Base-by-base conservation (phyloP, 1,140 invertebrate genomes). In the Thalassaphorura encarpata region DNA sequence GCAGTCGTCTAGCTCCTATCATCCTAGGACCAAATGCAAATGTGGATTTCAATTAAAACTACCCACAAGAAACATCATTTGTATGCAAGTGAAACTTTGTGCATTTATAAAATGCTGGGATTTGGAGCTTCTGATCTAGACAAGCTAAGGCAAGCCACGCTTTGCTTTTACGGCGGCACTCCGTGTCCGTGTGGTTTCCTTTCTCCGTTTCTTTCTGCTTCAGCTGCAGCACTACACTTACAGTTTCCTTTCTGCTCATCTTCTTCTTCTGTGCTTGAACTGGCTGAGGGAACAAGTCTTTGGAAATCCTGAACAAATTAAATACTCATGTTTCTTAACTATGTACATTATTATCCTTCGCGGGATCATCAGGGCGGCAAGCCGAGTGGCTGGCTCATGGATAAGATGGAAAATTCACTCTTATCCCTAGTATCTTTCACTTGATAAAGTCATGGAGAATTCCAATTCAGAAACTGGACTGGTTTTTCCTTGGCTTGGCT, bases 31-130 rank as follows among this genome's bases (percentile, higher is more conserved):
- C 50, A 63, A 60, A 63, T 63, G 61, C 61, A 63, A 63, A 63
- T 63, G 54, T 49, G 54, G 46, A 53, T 63, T 63, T 56, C 61
- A 63, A 63, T 63, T 63, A 63, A 63, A 63, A 63, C 49, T 60
- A 60, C 45, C 50, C 57, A 56, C 40, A 56, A 60, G 61, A 52
- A 63, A 59, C 61, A 60, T 63, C 57, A 63, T 63, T 63, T 63
- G 61, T 63, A 63, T 63, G 61, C 61, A 63, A 60, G 50, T 63
- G 58, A 63, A 63, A 63, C 57, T 63, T 63, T 63, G 56, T 63
- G 61, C 61, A 63, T 63, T 63, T 63, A 60, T 63, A 63, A 60
- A 60, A 63, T 57, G 57, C 50, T 42, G 43, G 55, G 54, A 59
- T 56, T 62, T 59, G 33, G 11, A 27, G 26, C 43, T 62, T 59